phyloP scores from a whole-genome alignment of 1,140 invertebrate species.

The Drosophila sturtevanti region DNA sequence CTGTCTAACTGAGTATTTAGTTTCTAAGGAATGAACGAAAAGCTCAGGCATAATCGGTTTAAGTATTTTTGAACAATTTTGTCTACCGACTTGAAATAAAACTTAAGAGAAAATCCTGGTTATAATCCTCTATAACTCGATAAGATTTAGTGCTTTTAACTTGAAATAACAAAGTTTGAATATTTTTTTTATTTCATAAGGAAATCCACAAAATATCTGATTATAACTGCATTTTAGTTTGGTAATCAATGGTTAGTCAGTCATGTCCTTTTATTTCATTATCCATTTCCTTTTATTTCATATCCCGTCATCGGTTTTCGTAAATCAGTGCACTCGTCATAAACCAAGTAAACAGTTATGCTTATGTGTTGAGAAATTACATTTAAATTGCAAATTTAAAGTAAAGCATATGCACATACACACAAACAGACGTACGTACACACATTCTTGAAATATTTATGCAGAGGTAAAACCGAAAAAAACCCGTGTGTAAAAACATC shows the following conservation, averaged over 20 bases:
- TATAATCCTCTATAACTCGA: too few species aligned
- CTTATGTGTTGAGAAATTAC: slow-evolving; percentile 64
- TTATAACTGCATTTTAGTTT: too few species aligned
- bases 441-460: slow-evolving; percentile 39
- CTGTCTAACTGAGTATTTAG: too few species aligned
- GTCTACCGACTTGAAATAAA: too few species aligned
- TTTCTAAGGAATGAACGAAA: too few species aligned
- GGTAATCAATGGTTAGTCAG: background rate
- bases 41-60: too few species aligned
- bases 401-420: slow-evolving; percentile 42
- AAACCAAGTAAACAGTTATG: slow-evolving; percentile 69
- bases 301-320: background rate
- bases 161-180: too few species aligned
- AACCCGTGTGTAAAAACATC: slow-evolving; percentile 18
- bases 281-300: background rate
- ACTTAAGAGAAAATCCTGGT: too few species aligned
- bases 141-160: too few species aligned
- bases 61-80: too few species aligned
- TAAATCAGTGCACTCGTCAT: slow-evolving; percentile 58
- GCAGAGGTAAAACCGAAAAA: slow-evolving; percentile 46
- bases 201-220: too few species aligned
- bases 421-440: slow-evolving; percentile 11
- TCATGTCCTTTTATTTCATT: background rate
- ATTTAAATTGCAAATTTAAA: slow-evolving; percentile 76
- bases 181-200: too few species aligned